These are phyloP conservation scores for Oreortyx pictus DNA, from an alignment of 2,797 vertebrate species.

Conservation along the genomic window DNA sequence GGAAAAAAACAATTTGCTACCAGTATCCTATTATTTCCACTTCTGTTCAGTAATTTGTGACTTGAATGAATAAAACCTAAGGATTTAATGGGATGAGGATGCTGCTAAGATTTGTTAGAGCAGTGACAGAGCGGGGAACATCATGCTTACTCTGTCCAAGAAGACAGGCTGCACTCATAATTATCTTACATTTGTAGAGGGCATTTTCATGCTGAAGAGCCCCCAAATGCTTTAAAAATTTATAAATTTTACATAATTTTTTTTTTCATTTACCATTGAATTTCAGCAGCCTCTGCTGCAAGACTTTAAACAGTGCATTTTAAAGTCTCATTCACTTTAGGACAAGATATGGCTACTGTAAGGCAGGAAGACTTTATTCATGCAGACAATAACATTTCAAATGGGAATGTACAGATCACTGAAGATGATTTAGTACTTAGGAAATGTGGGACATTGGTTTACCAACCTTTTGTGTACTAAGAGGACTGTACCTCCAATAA, in stretches of 20 bases:
- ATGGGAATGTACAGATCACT: slow-evolving; percentile 15
- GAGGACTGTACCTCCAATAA: neutral
- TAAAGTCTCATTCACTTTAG: slow-evolving; percentile 2
- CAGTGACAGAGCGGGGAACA: neutral
- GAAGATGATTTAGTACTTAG: slow-evolving; percentile 20
- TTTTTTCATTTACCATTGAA: neutral
- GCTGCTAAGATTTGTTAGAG: slow-evolving; percentile 7
- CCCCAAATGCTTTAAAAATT: slow-evolving; percentile 10
- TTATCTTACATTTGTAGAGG: slow-evolving; percentile 1
- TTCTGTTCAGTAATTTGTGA: slow-evolving; percentile 63
- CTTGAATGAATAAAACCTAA: slow-evolving; percentile 63
- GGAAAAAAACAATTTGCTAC: slow-evolving; percentile 50
- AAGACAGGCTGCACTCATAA: neutral
- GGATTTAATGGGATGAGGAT: slow-evolving; percentile 17
- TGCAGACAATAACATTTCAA: slow-evolving; percentile 42
- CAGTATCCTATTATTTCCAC: slow-evolving; percentile 59
- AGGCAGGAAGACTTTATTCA: slow-evolving; percentile 28
- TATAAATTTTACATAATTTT: slow-evolving; percentile 14
- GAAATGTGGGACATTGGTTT: neutral
- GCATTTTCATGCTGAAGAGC: neutral
- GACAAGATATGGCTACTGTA: slow-evolving; percentile 8
- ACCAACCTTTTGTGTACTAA: slow-evolving; percentile 21
- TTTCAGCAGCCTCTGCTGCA: slow-evolving; percentile 6
- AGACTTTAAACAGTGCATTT: neutral
- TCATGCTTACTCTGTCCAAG: slow-evolving; percentile 15